Evolutionary conservation across 2,113 vertebrate species (phyloP), one percentile per base, ranked within the genome.

Genomic region (Esox niger): DNA sequence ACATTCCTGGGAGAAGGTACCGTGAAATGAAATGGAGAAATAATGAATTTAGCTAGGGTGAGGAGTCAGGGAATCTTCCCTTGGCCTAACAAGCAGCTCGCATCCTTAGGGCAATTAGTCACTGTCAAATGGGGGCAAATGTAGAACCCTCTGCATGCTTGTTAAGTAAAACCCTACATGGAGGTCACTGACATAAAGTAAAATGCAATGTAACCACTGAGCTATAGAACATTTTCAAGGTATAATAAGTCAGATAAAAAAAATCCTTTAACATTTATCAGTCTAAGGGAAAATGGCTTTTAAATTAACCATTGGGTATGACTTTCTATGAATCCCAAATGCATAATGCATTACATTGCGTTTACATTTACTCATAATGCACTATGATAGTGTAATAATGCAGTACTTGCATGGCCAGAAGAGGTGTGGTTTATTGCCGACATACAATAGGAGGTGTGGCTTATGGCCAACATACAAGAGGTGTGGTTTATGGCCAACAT

Each of bases 81-180:
- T 87, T 86, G 81, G 86, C 89, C 90, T 92, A 92, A 92, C 89
- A 91, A 91, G 91, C 88, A 84, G 86, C 84, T 87, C 78, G 87
- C 89, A 88, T 89, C 83, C 87, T 92, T 86, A 76, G 80, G 87
- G 88, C 89, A 92, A 92, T 92, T 92, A 91, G 90, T 92, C 90
- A 91, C 89, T 92, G 91, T 92, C 91, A 92, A 88, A 88, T 82
- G 89, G 88, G 91, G 91, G 91, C 91, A 92, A 90, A 92, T 91
- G 91, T 90, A 90, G 86, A 91, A 91, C 83, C 88, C 83, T 89
- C 76, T 88, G 87, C 89, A 86, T 85, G 88, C 90, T 92, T 92
- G 90, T 91, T 92, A 92, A 89, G 90, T 92, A 90, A 89, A 89
- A 91, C 89, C 90, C 90, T 91, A 92, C 91, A 92, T 81, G 86